Percentiles rank a stretch among this genome's conserved stretches.
Conservation (phyloP, 53 echinoderm and acorn worm species). For the Glandiceps talaboti region DNA sequence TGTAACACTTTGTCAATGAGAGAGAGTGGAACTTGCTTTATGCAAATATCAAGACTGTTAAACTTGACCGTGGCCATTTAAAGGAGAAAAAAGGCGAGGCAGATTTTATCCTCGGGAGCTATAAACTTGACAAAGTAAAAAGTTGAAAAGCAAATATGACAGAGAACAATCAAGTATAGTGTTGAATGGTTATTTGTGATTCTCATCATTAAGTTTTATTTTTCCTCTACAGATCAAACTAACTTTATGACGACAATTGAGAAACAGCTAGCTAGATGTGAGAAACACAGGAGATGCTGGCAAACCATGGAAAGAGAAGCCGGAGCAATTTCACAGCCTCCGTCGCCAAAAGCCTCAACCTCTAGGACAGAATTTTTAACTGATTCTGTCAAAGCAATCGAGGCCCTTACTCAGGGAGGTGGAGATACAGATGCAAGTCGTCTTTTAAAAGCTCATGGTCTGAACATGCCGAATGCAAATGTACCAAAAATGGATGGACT, state of each 20-base stretch:
- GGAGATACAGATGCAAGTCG: neutral
- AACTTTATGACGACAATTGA: constrained; percentile 35
- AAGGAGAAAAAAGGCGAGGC: too few species aligned
- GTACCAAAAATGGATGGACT: neutral
- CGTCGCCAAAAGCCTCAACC: neutral
- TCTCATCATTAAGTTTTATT: too few species aligned
- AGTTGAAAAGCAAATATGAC: too few species aligned
- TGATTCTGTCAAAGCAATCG: neutral
- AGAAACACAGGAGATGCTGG: constrained; percentile 17
- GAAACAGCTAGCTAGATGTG: constrained; percentile 49
- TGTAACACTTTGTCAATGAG: too few species aligned
- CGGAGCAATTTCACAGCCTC: neutral
- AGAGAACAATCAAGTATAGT: too few species aligned
- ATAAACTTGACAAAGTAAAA: too few species aligned
- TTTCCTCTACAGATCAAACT: constrained; percentile 40
- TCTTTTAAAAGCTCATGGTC: neutral
- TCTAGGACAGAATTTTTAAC: neutral
- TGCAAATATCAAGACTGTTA: too few species aligned
- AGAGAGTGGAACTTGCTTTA: too few species aligned
- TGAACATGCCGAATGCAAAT: neutral
- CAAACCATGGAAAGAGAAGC: neutral
- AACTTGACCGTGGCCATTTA: too few species aligned
- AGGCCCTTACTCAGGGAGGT: neutral
- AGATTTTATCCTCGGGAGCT: too few species aligned
- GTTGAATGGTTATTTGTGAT: too few species aligned